These are phyloP conservation scores for Myiothlypis coronata DNA, from an alignment of 2,797 vertebrate genomes.

Conservation along the genomic window DNA sequence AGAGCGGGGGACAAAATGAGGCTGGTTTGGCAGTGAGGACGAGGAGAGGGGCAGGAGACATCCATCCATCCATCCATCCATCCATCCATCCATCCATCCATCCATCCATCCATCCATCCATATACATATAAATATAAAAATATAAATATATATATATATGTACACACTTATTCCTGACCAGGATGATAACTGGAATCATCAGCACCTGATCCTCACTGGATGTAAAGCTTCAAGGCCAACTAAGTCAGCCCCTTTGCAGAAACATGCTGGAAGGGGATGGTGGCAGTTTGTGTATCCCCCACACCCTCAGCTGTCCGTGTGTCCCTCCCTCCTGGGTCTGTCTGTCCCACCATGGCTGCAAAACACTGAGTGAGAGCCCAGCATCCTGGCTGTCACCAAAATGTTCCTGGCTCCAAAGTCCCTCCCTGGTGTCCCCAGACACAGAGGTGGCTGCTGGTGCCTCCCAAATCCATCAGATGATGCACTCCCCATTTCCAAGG, in stretches of 20 bases:
- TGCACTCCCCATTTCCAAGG: fast-evolving
- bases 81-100: too few relatives aligned
- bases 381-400: background rate
- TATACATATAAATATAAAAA: too few relatives aligned
- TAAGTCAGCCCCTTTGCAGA: background rate
- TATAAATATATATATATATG: background rate
- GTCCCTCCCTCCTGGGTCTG: background rate
- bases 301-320: background rate
- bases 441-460: background rate
- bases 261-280: background rate
- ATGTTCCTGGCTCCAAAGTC: background rate
- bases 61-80: background rate
- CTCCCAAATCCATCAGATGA: fast-evolving
- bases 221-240: background rate
- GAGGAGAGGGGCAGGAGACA: background rate
- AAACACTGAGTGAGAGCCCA: background rate
- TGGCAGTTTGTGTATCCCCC: background rate
- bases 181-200: background rate
- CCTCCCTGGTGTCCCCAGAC: background rate
- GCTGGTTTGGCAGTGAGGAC: background rate
- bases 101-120: too few relatives aligned
- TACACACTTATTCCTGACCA: background rate
- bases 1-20: background rate
- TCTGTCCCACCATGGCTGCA: fast-evolving
- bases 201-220: background rate